A percentile compares a stretch with the other conserved stretches of the same genome.
These are phyloP conservation scores for Drosophila jambulina DNA, from an alignment of 1,140 invertebrate species.

Conservation along the genomic window DNA sequence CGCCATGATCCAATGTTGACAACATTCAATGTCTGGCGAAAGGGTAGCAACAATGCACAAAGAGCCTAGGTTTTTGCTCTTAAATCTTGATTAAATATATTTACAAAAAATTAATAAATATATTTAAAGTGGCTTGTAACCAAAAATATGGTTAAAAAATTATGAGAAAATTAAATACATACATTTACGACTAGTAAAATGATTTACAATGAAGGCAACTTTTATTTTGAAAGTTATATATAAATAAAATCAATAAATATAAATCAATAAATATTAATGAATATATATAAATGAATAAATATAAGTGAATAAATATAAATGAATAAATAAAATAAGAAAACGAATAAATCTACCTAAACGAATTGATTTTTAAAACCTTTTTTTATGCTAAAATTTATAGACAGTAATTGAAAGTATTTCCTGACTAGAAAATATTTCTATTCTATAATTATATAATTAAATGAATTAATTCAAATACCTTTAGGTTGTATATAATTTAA, in stretches of 20 bases:
- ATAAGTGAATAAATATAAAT: background rate
- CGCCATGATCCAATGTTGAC: conserved; percentile 68
- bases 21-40: conserved; percentile 19
- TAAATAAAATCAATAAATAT: background rate
- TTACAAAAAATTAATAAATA: background rate
- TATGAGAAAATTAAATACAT: background rate
- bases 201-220: too few relatives aligned
- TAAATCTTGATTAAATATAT: background rate
- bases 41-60: conserved; percentile 2
- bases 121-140: background rate
- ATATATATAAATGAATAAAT: too few relatives aligned
- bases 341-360: too few relatives aligned
- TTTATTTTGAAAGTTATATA: too few relatives aligned
- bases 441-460: too few relatives aligned
- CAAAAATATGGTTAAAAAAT: background rate
- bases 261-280: background rate
- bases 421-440: background rate
- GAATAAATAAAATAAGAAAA: too few relatives aligned
- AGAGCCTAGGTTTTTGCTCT: background rate
- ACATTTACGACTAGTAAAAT: background rate
- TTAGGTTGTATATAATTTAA: background rate
- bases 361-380: too few relatives aligned
- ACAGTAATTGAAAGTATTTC: background rate
- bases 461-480: too few relatives aligned
- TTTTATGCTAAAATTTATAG: background rate